These are phyloP conservation scores for Pachyseris speciosa DNA, from an alignment of 64 coral and sea anemone genomes.

Conservation along the genomic window DNA sequence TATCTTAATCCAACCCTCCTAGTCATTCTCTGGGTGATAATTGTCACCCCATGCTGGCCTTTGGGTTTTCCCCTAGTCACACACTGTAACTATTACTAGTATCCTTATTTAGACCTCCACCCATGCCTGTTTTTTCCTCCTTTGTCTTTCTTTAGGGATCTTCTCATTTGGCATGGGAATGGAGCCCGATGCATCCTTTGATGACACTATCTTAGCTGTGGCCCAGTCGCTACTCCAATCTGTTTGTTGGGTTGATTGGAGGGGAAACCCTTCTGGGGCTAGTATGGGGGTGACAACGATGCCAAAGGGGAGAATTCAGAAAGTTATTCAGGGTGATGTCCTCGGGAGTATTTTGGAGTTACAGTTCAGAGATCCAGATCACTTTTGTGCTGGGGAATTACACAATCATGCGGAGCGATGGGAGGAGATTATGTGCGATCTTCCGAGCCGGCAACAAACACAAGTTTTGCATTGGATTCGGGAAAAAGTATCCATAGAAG, in stretches of 20 bases:
- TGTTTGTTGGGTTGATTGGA: neutral
- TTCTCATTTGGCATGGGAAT: neutral
- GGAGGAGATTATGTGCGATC: neutral
- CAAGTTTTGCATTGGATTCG: constrained; percentile 3
- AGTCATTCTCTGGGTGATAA: constrained; percentile 49
- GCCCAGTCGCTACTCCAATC: neutral
- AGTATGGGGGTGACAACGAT: neutral
- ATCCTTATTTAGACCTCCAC: too few relatives aligned
- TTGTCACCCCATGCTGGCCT: constrained; percentile 41
- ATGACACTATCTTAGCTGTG: neutral
- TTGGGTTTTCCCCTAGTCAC: neutral
- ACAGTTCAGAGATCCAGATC: constrained; percentile 28
- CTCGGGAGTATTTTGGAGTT: neutral
- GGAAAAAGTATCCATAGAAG: constrained; percentile 6
- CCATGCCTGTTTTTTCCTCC: too few relatives aligned
- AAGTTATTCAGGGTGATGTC: constrained; percentile 1
- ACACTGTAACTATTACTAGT: neutral
- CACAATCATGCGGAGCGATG: neutral
- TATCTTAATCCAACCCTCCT: constrained; percentile 37
- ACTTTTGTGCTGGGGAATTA: neutral
- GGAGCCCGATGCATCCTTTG: neutral
- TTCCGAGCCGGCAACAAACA: neutral
- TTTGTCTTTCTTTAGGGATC: neutral
- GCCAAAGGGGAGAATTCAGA: neutral
- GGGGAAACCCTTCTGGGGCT: neutral